Conservation (phyloP, 1,140 invertebrate genomes). For the Drosophila triauraria region DNA sequence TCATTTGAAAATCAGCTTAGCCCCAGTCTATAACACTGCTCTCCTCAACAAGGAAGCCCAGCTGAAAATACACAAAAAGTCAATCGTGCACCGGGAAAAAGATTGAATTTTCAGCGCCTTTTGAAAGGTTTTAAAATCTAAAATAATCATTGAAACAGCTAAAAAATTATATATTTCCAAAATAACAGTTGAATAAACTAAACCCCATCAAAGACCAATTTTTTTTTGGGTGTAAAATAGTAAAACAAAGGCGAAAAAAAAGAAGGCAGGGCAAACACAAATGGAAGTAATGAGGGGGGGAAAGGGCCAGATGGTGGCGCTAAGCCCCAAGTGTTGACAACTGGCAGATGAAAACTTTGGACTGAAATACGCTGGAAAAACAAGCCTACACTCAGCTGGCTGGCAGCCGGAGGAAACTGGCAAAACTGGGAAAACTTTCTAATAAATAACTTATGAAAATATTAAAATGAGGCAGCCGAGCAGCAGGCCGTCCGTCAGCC, state of each 20-base stretch:
- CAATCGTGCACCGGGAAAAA: slow-evolving; percentile 3
- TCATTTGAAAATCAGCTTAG: slow-evolving; percentile 63
- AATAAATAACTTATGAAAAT: slow-evolving; percentile 71
- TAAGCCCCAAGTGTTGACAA: slow-evolving; percentile 64
- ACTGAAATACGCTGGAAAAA: slow-evolving; percentile 49
- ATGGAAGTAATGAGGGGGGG: slow-evolving; percentile 34
- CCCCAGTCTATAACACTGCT: slow-evolving; percentile 32
- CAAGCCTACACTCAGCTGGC: slow-evolving; percentile 44
- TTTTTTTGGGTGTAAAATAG: slow-evolving; percentile 21
- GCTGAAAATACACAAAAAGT: slow-evolving; percentile 12
- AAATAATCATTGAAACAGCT: too few species aligned
- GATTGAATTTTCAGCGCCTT: too few species aligned
- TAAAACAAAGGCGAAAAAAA: slow-evolving; percentile 4
- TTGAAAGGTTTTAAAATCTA: too few species aligned
- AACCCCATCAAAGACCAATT: too few species aligned
- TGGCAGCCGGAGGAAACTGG: slow-evolving; percentile 5
- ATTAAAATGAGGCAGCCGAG: slow-evolving; percentile 51
- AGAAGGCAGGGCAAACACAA: background rate
- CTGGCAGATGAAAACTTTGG: slow-evolving; percentile 53
- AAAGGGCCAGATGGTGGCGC: slow-evolving; percentile 7
- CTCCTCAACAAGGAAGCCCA: slow-evolving; percentile 24
- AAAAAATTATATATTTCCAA: too few species aligned
- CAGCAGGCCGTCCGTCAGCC: slow-evolving; percentile 4
- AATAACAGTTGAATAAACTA: too few species aligned
- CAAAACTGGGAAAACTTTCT: slow-evolving; percentile 52